Conservation (phyloP, 2,888 invertebrate species). For the Carterocephalus palaemon region DNA sequence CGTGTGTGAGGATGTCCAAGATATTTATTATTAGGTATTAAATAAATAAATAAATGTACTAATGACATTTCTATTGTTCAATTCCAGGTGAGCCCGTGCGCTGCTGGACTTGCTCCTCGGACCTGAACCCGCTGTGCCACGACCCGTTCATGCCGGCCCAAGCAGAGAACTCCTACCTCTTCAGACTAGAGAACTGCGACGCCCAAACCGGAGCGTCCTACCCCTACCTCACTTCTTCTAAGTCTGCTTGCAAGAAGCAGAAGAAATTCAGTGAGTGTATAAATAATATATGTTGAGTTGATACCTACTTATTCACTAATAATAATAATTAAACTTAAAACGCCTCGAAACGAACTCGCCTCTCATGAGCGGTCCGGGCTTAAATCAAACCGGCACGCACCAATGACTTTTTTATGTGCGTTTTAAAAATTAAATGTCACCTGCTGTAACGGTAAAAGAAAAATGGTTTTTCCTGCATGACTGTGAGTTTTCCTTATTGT, state of each 20-base stretch:
- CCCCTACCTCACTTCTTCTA: conserved; percentile 69
- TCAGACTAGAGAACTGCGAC: conserved; percentile 72
- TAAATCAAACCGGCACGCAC: no score
- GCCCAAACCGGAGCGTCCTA: conserved; percentile 67
- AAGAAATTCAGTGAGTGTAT: conserved; percentile 84
- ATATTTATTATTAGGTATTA: no score
- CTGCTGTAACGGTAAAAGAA: no score
- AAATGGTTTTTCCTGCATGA: no score
- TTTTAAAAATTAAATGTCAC: no score
- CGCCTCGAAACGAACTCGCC: no score
- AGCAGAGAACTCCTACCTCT: conserved; percentile 64
- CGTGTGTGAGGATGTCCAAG: no score
- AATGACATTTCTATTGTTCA: conserved; percentile 27
- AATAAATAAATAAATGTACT: no score
- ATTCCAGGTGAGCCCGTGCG: conserved; percentile 81
- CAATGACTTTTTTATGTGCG: no score
- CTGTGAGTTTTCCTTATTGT: no score
- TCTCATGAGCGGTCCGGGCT: no score
- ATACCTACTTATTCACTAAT: conserved; percentile 34
- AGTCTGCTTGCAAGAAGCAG: conserved; percentile 86
- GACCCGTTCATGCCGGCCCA: conserved; percentile 84
- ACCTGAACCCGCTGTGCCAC: conserved; percentile 83
- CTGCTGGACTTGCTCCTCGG: conserved; percentile 89
- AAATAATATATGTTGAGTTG: neutral
- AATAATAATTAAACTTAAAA: no score